Percentiles rank a stretch among this genome's conserved stretches.
Evolutionary conservation across 1,140 invertebrate species (phyloP).

Genomic region (Pseudomyrmex pallidus): DNA sequence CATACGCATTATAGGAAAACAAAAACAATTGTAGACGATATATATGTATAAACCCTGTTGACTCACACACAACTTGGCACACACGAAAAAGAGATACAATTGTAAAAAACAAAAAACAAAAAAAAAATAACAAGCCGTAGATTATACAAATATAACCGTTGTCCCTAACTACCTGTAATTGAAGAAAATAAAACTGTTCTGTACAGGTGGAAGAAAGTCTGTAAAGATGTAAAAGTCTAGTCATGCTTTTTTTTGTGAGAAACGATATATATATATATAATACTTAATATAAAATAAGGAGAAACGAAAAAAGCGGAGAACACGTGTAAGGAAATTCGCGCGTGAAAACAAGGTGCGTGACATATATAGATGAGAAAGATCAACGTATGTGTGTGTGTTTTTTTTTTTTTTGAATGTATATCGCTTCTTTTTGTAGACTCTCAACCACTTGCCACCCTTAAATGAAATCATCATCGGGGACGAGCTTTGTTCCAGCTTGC

Average conservation of each 20-base stretch:
- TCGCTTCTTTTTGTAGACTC: constrained; percentile 32
- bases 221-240: constrained; percentile 62
- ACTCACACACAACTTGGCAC: constrained; percentile 17
- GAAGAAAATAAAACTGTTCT: constrained; percentile 56
- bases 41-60: constrained; percentile 64
- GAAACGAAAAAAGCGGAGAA: neutral
- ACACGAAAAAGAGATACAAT: constrained; percentile 32
- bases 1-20: constrained; percentile 48
- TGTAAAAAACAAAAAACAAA: constrained; percentile 51
- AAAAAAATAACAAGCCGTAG: constrained; percentile 16
- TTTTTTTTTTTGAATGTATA: neutral
- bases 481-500: neutral
- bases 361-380: neutral
- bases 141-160: constrained; percentile 55
- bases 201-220: constrained; percentile 67
- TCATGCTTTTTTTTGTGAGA: constrained; percentile 46
- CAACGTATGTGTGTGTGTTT: neutral
- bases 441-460: constrained; percentile 35
- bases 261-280: constrained; percentile 33
- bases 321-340: neutral
- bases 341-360: neutral
- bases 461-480: constrained; percentile 45
- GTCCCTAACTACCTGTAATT: constrained; percentile 49
- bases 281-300: neutral
- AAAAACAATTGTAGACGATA: constrained; percentile 33